phyloP scores from a whole-genome alignment of 2,113 vertebrate genomes.

The Rafetus swinhoei region DNA sequence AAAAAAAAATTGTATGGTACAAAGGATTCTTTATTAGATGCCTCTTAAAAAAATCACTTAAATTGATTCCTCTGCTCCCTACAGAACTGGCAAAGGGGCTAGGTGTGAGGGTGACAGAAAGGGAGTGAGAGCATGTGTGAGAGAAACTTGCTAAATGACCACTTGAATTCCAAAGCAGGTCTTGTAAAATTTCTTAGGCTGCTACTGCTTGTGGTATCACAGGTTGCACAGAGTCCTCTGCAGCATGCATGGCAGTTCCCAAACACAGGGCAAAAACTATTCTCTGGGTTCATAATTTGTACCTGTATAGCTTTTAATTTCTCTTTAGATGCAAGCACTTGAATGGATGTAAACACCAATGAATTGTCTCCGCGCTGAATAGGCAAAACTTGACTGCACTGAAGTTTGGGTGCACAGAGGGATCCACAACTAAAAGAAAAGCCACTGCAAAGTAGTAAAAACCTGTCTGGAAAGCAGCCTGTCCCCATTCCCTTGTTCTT shows the following conservation, averaged over 20 bases:
- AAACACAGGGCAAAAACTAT: not conserved
- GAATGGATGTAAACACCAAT: fast-evolving
- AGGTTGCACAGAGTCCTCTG: fast-evolving
- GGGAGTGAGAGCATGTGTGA: no score
- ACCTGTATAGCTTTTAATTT: fast-evolving
- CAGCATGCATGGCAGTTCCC: not conserved
- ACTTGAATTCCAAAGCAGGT: not conserved
- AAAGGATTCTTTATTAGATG: not conserved
- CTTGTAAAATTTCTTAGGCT: fast-evolving
- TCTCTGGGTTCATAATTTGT: not conserved
- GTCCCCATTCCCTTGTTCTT: not conserved
- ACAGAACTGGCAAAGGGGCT: not conserved
- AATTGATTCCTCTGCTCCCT: not conserved
- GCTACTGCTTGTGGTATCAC: fast-evolving
- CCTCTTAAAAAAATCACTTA: not conserved
- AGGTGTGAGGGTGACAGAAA: no score
- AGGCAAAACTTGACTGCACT: not conserved
- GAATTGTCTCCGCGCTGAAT: not conserved
- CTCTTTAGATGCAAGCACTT: not conserved
- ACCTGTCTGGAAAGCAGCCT: not conserved
- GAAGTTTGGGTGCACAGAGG: not conserved
- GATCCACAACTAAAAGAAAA: not conserved
- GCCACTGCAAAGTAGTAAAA: not conserved
- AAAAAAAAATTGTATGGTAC: not conserved
- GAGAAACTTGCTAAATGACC: fast-evolving